phyloP scores from a whole-genome alignment of 2,797 vertebrate genomes.

The Arrhamphus sclerolepis region DNA sequence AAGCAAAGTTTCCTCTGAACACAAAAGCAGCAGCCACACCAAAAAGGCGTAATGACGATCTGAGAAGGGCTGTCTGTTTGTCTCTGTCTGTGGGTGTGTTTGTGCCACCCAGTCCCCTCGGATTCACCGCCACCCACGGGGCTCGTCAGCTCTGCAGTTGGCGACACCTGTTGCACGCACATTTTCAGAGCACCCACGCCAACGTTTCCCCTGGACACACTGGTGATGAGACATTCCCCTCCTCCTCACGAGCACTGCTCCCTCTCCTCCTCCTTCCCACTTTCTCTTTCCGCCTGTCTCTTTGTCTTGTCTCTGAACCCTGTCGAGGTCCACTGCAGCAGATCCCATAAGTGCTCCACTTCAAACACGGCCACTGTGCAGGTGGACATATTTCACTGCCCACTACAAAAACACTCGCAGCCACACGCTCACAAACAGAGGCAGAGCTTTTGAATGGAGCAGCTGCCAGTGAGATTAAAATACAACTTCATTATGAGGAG shows the following conservation, averaged over 20 bases:
- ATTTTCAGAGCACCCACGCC: constrained; percentile 47
- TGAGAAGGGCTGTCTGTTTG: constrained; percentile 22
- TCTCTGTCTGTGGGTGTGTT: constrained; percentile 14
- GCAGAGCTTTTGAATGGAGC: constrained; percentile 75
- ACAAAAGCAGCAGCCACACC: too few species aligned
- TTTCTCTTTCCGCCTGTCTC: constrained; percentile 18
- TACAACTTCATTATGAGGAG: constrained; percentile 72
- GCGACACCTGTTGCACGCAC: constrained; percentile 64
- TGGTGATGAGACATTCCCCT: constrained; percentile 41
- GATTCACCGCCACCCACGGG: constrained; percentile 31
- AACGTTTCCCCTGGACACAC: constrained; percentile 38
- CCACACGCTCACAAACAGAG: constrained; percentile 57
- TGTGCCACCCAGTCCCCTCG: constrained; percentile 45
- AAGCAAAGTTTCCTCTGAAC: too few species aligned
- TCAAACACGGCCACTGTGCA: constrained; percentile 65
- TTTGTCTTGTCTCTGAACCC: constrained; percentile 33
- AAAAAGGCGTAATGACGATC: not conserved
- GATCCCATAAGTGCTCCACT: constrained; percentile 59
- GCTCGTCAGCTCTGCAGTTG: constrained; percentile 57
- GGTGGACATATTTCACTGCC: constrained; percentile 66
- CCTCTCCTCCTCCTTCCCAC: constrained; percentile 19
- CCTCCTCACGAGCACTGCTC: not conserved
- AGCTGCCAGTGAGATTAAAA: constrained; percentile 82
- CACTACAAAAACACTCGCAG: constrained; percentile 23
- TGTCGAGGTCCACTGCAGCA: constrained; percentile 46